Percentiles rank a stretch among this genome's conserved stretches.
phyloP scores from a whole-genome alignment of 2,888 invertebrate genomes.

The Zaprionus lineosus region DNA sequence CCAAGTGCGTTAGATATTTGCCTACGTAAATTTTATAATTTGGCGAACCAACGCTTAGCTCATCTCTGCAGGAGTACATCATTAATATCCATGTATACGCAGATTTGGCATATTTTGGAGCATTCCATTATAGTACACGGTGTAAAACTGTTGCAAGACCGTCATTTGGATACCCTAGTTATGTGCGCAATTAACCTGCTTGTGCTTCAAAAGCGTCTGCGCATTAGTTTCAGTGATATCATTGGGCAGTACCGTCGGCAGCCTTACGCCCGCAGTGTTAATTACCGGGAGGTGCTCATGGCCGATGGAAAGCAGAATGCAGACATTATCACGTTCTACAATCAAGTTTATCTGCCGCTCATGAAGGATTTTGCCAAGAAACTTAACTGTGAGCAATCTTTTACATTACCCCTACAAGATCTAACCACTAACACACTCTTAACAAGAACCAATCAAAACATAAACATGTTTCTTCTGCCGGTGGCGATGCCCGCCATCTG shows the following conservation, averaged over 20 bases:
- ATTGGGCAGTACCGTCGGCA: constrained; percentile 56
- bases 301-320: not conserved
- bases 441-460: not conserved
- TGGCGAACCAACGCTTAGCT: constrained; percentile 43
- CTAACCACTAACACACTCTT: constrained; percentile 6
- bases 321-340: constrained; percentile 62
- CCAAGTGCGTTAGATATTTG: constrained; percentile 41
- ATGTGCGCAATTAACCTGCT: constrained; percentile 59
- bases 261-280: constrained; percentile 31
- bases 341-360: constrained; percentile 38
- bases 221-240: constrained; percentile 46
- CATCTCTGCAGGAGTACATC: constrained; percentile 40
- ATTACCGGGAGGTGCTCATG: constrained; percentile 46
- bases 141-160: constrained; percentile 35
- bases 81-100: constrained; percentile 23
- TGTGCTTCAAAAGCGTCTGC: constrained; percentile 17
- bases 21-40: constrained; percentile 60
- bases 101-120: constrained; percentile 57
- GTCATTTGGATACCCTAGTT: constrained; percentile 58
- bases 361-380: constrained; percentile 31
- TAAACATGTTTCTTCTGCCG: constrained; percentile 17
- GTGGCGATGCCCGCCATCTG: constrained; percentile 27
- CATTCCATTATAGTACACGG: constrained; percentile 48
- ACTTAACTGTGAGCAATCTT: constrained; percentile 15
- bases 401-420: constrained; percentile 11